Base-by-base conservation (phyloP, 2,888 invertebrate genomes). In the Clivina fossor region DNA sequence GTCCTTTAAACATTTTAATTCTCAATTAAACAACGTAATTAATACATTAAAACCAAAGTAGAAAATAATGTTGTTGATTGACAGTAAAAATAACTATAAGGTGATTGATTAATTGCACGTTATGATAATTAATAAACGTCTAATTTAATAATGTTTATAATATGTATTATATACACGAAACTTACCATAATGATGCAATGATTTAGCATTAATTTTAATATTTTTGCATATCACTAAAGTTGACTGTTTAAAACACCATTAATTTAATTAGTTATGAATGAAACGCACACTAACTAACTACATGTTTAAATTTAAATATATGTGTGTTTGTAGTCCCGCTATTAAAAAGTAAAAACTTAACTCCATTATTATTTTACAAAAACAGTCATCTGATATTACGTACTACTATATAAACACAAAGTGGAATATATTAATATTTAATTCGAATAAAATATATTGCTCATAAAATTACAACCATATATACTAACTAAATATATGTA, bases 161-260 rank as follows among this genome's bases (percentile, higher is more conserved):
- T 35, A 44, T 33, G 33, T 41, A 50, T 50, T 38, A 50, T n/a
- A n/a, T 50, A 32, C 28, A 53, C 53, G 35, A 53, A 44, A 53
- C 53, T 24, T 26, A 44, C 44, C 18, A 44, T 53, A 53, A 53
- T 53, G 53, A 53, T 53, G 53, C 44, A 53, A 53, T 53, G 44
- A 44, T 53, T 53, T 53, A 53, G 53, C 53, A 53, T 53, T 53
- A 53, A 53, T 53, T 53, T 53, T 53, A 41, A 53, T 53, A 53
- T 44, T 53, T 53, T 53, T 53, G 53, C 53, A 53, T 53, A 53
- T 53, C 53, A 44, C 53, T 53, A 40, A 16, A 41, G 41, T 28
- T 30, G 50, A 13, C 32, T 50, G 40, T 50, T 41, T 49, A 49
- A 49, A 40, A 49, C 40, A 49, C 38, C 28, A 49, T 49, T 49